Base-by-base conservation (phyloP, 2,888 invertebrate genomes). In the Luperina nickerlii region DNA sequence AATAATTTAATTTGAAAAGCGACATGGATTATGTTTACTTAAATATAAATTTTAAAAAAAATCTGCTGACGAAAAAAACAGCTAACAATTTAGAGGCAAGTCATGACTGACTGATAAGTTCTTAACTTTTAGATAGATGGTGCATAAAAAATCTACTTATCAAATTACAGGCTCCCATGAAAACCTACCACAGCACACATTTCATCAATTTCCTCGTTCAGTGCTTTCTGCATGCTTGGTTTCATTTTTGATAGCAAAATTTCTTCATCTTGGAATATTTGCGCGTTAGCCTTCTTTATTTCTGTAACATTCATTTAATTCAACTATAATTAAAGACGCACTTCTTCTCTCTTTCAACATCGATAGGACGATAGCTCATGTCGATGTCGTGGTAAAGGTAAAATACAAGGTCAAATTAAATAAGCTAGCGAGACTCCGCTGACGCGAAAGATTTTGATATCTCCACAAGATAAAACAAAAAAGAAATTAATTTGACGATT, bases 251-350 rank as follows among this genome's bases (percentile, higher is more conserved):
- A 63, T 13, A 71, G 20, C 63, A 71, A 62, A n/a, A 71, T 63
- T 20, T 38, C 38, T 63, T 71, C 71, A 71, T 71, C 63, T 20
- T 71, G 13, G 71, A 71, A 71, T 38, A 71, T 63, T 71, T 71
- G n/a, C n/a, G 3, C 38, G 5, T 20, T 38, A n/a, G 62, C 63
- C 4, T 71, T 71, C 71, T 71, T 71, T 63, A 5, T 20, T 42
- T 0, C 71, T 71, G 71, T n/a, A 71, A 71, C 11, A 71, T 38
- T 15, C 1, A 71, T 63, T 20, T 13, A 62, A n/a, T 62, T 60
- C 3, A 18, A n/a, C 11, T n/a, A 13, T 38, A 18, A 71, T 18
- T n/a, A 38, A 18, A 4, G 11, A 0, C 3, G 60, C 18, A 11
- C 5, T 70, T 32, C 11, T 6, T 20, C 5, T 70, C 15, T 24